Percentiles rank a stretch among this genome's conserved stretches.
phyloP scores from a whole-genome alignment of 2,113 vertebrate species.

The Calidris pygmaea region DNA sequence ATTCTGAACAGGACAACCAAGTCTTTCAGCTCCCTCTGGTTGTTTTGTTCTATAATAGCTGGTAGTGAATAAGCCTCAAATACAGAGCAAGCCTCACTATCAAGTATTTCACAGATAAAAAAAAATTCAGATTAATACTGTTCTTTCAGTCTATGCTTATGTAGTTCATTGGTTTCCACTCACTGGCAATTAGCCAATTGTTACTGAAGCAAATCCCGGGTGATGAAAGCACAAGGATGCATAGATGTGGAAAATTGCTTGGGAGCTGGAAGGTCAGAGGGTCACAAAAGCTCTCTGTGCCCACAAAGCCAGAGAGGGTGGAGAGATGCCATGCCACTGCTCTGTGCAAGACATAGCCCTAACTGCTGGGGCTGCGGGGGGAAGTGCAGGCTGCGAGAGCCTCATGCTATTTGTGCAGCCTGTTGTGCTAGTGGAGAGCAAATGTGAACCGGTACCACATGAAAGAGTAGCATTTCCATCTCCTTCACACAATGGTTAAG shows the following conservation, averaged over 20 bases:
- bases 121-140: background rate
- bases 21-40: constrained; percentile 10
- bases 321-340: rapidly evolving
- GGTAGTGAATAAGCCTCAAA: background rate
- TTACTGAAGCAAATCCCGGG: background rate
- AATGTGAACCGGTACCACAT: background rate
- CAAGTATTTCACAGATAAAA: background rate
- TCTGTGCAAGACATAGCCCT: background rate
- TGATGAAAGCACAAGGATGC: background rate
- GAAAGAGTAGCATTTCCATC: background rate
- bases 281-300: background rate
- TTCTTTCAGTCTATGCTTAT: background rate
- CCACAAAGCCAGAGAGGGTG: background rate
- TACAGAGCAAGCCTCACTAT: background rate
- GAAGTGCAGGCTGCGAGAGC: background rate
- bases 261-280: background rate
- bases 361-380: background rate
- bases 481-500: background rate
- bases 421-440: background rate
- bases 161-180: background rate
- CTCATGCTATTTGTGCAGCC: background rate
- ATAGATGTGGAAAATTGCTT: background rate
- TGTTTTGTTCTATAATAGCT: background rate
- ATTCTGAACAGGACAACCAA: constrained; percentile 1
- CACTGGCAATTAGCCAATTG: background rate